Evolutionary conservation across 2,888 invertebrate species (phyloP).

Genomic region (Rhagonycha lutea): DNA sequence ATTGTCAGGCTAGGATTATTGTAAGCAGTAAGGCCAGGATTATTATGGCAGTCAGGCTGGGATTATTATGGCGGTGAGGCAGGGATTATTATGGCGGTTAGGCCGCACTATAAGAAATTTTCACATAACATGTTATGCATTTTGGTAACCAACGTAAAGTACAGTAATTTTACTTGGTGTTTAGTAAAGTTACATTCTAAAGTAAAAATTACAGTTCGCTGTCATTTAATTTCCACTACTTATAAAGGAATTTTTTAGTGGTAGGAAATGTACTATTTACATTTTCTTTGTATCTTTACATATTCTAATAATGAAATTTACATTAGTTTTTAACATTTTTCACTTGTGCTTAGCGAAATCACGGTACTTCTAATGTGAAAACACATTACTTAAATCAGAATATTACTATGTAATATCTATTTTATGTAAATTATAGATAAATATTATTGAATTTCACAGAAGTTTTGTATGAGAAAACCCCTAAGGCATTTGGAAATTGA

Average conservation of each 20-base stretch:
- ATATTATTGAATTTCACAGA: neutral
- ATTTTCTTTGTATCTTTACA: neutral
- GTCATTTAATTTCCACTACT: neutral
- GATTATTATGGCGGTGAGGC: no score
- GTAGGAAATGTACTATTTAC: neutral
- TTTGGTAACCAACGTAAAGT: no score
- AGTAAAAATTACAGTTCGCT: neutral
- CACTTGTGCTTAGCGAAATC: no score
- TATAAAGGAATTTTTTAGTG: neutral
- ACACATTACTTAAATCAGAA: neutral
- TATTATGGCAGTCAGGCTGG: no score
- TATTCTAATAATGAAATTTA: neutral
- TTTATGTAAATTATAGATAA: neutral
- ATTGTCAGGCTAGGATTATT: no score
- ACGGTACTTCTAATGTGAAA: neutral
- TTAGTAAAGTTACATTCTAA: neutral
- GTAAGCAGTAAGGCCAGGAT: no score
- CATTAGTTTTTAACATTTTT: neutral
- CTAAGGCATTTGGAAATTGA: neutral
- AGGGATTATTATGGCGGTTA: no score
- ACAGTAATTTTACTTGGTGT: neutral
- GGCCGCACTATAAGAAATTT: neutral
- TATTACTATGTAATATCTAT: neutral
- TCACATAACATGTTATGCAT: neutral
- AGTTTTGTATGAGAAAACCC: neutral